Conservation (phyloP, 2,888 invertebrate species). For the Conomelus anceps region DNA sequence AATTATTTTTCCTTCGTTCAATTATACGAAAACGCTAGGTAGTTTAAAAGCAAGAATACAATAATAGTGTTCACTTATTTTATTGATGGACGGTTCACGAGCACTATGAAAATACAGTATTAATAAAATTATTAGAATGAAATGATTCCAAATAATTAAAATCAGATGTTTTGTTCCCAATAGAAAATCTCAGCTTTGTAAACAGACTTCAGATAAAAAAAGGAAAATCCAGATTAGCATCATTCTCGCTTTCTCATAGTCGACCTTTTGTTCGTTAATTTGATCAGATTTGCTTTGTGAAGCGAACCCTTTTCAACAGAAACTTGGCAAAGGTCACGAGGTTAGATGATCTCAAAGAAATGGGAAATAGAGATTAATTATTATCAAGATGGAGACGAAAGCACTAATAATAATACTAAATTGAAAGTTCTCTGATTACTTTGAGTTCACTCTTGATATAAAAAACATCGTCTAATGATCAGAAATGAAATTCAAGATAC, state of each 20-base stretch:
- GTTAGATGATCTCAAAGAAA: background rate
- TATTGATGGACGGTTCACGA: no score
- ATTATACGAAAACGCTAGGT: no score
- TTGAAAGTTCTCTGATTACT: background rate
- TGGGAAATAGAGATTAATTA: background rate
- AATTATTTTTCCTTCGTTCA: no score
- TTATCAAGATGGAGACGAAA: background rate
- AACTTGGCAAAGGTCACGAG: background rate
- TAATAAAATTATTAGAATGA: background rate
- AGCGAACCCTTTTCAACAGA: background rate
- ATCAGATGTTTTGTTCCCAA: no score
- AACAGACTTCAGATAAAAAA: background rate
- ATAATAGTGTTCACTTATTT: no score
- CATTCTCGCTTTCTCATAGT: background rate
- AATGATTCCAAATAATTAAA: background rate
- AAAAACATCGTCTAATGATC: no score
- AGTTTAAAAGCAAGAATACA: no score
- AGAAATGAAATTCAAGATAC: no score
- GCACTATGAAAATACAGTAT: background rate
- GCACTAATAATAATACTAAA: background rate
- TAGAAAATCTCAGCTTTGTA: background rate
- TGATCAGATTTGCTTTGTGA: background rate
- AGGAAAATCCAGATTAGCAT: background rate
- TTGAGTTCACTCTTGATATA: no score
- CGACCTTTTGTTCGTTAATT: background rate